Evolutionary conservation across 2,113 vertebrate genomes (phyloP).

Genomic region (Aleadryas rufinucha): DNA sequence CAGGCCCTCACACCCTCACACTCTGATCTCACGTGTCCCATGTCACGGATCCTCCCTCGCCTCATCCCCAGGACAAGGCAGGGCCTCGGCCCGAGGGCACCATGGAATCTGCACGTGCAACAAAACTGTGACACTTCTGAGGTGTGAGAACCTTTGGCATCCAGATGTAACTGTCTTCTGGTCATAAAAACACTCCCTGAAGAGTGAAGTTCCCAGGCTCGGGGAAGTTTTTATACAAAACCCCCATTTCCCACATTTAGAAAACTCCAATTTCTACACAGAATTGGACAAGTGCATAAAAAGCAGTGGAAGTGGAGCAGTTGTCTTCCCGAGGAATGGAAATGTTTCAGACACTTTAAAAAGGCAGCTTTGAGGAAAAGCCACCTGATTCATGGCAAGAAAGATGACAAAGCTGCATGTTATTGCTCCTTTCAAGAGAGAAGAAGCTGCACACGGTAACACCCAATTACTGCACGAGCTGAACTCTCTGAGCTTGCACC

Average conservation of each 20-base stretch:
- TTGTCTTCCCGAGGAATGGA: background rate
- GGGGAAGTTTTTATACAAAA: background rate
- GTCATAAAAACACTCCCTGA: background rate
- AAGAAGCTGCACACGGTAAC: background rate
- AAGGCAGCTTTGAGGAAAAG: background rate
- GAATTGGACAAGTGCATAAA: background rate
- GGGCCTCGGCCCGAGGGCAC: rapidly evolving
- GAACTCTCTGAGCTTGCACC: background rate
- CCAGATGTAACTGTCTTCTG: background rate
- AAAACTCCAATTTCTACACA: background rate
- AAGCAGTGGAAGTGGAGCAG: background rate
- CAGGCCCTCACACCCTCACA: background rate
- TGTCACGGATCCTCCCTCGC: rapidly evolving
- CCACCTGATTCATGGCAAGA: background rate
- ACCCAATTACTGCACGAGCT: background rate
- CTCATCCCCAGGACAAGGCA: background rate
- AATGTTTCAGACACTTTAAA: background rate
- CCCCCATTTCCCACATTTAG: background rate
- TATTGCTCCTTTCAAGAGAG: background rate
- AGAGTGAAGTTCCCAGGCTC: background rate
- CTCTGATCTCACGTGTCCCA: rapidly evolving
- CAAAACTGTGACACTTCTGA: rapidly evolving
- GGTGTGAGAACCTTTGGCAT: background rate
- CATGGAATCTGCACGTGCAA: rapidly evolving
- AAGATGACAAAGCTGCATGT: background rate